Base-by-base conservation (phyloP, 2,113 vertebrate species). In the Amazona guildingii region DNA sequence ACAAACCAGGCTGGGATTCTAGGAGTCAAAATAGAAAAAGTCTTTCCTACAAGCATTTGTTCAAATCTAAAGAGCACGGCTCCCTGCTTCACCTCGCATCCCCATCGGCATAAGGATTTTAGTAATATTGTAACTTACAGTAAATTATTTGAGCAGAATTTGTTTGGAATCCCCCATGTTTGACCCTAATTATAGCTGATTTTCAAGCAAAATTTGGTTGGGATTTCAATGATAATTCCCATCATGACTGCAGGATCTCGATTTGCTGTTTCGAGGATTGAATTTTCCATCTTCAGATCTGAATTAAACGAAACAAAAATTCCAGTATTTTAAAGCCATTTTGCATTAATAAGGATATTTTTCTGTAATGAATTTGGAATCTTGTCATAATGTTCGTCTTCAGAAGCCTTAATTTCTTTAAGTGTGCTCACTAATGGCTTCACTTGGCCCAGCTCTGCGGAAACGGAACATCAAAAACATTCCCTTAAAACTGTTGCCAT, bases 391-490 rank as follows among this genome's bases (percentile, higher is more conserved):
- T 88, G 44, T 24, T 92, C 55, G 83, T 94, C 94, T 93, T 92
- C 78, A 93, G 52, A 93, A 90, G 67, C 49, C 76, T 55, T 86
- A 17, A n/a, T 39, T 90, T 95, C 66, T 85, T 33, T 29, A 52
- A 73, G 85, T 83, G 83, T 73, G 48, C 82, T 33, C 85, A 77
- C 79, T 93, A 88, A 93, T 95, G 75, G 44, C 79, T 96, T 73
- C 11, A 13, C 76, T 90, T 90, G 95, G 95, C 90, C 94, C 86
- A 94, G 94, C 75, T 94, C 85, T 83, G 83, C 67, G 68, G 90
- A 88, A 95, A 94, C 2, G 5, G 49, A 64, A 92, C 85, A 97
- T 97, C 90, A 95, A 93, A 96, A 80, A 1, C 5, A 0, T 90
- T 46, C 72, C 24, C n/a, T 88, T 88, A 67, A 57, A 77, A 86